A percentile compares a stretch with the other conserved stretches of the same genome.
Evolutionary conservation across 2,888 invertebrate genomes (phyloP).

Genomic region (Ashinkailepas kermadecensis): DNA sequence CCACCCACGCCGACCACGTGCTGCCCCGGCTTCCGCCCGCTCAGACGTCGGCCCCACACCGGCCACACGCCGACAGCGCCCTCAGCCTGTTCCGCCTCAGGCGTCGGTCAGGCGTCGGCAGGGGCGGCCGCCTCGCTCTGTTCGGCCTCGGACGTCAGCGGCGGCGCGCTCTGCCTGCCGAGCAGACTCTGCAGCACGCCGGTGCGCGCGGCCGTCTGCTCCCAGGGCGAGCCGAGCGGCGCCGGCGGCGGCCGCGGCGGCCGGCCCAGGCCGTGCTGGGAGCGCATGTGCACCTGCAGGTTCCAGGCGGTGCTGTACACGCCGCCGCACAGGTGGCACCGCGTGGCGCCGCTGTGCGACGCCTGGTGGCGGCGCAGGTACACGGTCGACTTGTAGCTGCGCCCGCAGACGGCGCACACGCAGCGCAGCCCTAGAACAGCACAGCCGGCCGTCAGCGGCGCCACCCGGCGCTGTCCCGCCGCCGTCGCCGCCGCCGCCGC

Average conservation of each 20-base stretch:
- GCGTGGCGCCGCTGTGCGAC: too few species aligned
- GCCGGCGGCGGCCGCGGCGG: not conserved
- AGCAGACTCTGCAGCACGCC: not conserved
- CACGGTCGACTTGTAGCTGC: not conserved
- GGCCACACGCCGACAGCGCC: not conserved
- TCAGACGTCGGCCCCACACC: not conserved
- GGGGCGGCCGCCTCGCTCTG: too few species aligned
- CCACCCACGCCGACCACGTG: too few species aligned
- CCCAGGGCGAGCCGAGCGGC: not conserved
- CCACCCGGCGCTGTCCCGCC: too few species aligned
- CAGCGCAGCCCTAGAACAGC: constrained; percentile 7
- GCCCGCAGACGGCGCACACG: constrained; percentile 34
- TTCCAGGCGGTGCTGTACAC: constrained; percentile 18
- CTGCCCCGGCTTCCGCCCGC: too few species aligned
- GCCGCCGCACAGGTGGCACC: not conserved
- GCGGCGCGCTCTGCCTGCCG: not conserved
- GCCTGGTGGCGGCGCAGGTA: too few species aligned
- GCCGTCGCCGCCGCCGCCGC: too few species aligned
- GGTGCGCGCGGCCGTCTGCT: not conserved
- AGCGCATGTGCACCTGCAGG: constrained; percentile 18
- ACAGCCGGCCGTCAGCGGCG: too few species aligned
- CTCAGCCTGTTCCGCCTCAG: too few species aligned
- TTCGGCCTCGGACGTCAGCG: too few species aligned
- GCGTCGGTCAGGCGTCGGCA: too few species aligned
- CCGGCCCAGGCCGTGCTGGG: not conserved